These are phyloP conservation scores for Rynchops niger DNA, from an alignment of 2,113 vertebrate genomes.

Conservation along the genomic window DNA sequence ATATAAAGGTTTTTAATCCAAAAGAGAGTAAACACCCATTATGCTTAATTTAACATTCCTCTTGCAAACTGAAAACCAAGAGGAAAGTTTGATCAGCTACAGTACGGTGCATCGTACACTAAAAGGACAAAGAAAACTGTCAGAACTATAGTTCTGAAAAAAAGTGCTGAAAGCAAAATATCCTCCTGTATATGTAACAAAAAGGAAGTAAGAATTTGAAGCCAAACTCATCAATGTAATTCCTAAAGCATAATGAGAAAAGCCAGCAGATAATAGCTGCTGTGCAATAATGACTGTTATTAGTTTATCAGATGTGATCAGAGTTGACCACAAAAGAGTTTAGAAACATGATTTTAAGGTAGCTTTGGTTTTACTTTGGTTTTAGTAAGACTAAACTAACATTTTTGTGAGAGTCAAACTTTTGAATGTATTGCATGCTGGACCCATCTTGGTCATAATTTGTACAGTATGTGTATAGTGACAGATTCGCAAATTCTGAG, in stretches of 20 bases:
- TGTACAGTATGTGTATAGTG: not conserved
- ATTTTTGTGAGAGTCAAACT: not conserved
- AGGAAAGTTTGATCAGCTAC: not conserved
- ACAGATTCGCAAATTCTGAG: not conserved
- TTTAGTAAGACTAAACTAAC: not conserved
- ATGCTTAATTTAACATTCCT: slow-evolving; percentile 6
- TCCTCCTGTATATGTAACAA: not conserved
- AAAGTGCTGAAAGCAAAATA: not conserved
- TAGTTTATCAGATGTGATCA: not conserved
- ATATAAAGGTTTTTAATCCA: not conserved
- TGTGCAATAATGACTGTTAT: not conserved
- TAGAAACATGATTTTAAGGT: not conserved
- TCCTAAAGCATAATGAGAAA: not conserved
- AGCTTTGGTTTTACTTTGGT: not conserved
- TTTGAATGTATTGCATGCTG: not conserved
- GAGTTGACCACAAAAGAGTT: not conserved
- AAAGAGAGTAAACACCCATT: slow-evolving; percentile 1
- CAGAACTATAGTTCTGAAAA: not conserved
- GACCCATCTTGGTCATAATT: not conserved
- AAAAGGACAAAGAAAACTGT: not conserved
- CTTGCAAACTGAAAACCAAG: not conserved
- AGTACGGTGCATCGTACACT: not conserved
- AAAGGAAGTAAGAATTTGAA: not conserved
- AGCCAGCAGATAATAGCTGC: not conserved
- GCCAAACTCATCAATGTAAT: not conserved